These are phyloP conservation scores for Achatina immaculata DNA, from an alignment of 1,140 invertebrate genomes.

Conservation along the genomic window DNA sequence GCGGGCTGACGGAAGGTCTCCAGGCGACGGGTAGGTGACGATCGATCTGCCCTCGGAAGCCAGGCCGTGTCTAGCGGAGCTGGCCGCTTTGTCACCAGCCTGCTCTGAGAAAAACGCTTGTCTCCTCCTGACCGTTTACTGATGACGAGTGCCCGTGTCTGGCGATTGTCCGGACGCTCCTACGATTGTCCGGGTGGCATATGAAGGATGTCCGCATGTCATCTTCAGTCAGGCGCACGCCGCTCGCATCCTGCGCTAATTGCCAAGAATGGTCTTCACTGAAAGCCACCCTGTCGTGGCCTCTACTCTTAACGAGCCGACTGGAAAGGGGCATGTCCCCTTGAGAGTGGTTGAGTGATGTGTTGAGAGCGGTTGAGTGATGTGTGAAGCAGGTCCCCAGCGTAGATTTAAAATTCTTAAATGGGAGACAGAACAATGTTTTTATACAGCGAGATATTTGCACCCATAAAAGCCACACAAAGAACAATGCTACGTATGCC, in stretches of 20 bases:
- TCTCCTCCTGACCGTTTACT: neutral
- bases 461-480: too few relatives aligned
- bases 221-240: neutral
- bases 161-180: neutral
- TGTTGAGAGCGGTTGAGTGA: neutral
- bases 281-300: slow-evolving; percentile 10
- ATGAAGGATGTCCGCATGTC: neutral
- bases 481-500: too few relatives aligned
- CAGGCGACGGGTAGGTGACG: neutral
- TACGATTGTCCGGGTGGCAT: slow-evolving; percentile 1
- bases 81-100: neutral
- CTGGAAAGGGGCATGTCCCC: neutral
- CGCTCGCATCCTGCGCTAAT: neutral
- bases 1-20: neutral
- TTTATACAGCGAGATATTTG: too few relatives aligned
- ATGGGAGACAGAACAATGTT: neutral
- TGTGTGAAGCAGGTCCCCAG: neutral
- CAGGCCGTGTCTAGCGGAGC: neutral
- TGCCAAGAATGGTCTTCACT: neutral
- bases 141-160: neutral
- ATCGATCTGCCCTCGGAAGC: neutral
- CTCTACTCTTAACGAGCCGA: neutral
- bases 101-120: neutral
- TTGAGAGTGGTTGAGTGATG: neutral
- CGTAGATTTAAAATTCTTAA: neutral